These are phyloP conservation scores for Meleagris gallopavo DNA, from an alignment of 2,113 vertebrate species.

Conservation along the genomic window DNA sequence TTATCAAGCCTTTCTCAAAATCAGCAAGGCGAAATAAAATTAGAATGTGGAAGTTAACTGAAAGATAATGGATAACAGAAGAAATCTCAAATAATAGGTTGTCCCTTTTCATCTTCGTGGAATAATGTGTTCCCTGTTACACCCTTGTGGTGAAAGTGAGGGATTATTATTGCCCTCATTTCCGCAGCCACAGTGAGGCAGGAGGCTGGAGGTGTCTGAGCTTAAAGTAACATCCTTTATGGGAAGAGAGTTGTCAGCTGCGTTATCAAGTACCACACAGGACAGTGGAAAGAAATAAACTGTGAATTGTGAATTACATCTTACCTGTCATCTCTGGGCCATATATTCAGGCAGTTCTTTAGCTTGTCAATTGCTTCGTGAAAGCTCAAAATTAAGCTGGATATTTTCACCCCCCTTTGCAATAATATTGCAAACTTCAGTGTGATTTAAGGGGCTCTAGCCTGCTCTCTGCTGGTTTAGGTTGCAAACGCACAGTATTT, in stretches of 20 bases:
- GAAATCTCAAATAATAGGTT: neutral
- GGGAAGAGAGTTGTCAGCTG: neutral
- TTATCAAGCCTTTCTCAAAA: neutral
- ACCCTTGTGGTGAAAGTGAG: neutral
- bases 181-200: neutral
- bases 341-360: neutral
- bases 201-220: neutral
- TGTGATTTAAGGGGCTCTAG: neutral
- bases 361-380: neutral
- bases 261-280: neutral
- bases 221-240: neutral
- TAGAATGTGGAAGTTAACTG: neutral
- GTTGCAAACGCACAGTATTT: neutral
- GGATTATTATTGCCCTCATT: neutral
- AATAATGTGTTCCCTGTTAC: neutral
- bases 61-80: neutral
- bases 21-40: neutral
- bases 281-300: conserved; percentile 17
- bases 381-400: conserved; percentile 4
- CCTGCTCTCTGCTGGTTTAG: neutral
- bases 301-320: neutral
- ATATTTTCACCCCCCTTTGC: neutral
- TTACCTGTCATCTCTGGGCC: neutral
- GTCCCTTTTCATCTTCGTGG: neutral
- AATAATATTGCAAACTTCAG: neutral